Evolutionary conservation across 1,140 invertebrate genomes (phyloP).

Genomic region (Camponotus floridanus): DNA sequence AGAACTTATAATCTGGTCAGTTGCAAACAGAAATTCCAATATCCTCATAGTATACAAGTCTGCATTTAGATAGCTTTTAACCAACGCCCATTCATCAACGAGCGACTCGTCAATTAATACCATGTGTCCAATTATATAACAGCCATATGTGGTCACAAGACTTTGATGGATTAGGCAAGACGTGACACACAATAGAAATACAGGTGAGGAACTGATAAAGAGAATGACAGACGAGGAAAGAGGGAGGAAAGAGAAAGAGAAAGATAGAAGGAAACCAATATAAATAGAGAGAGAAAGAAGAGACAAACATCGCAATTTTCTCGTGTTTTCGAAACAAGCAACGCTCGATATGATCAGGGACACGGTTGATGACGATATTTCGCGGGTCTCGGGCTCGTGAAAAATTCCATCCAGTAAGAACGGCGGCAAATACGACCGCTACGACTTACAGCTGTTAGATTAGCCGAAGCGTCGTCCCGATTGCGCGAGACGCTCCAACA

Average conservation of each 20-base stretch:
- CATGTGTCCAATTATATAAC: slow-evolving; percentile 69
- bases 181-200: slow-evolving; percentile 51
- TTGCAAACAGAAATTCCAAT: background rate
- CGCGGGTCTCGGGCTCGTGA: background rate
- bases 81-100: slow-evolving; percentile 54
- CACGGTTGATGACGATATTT: background rate
- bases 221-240: slow-evolving; percentile 23
- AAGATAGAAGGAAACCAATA: slow-evolving; percentile 1
- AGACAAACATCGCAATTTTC: background rate
- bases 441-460: slow-evolving; percentile 25
- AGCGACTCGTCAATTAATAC: slow-evolving; percentile 61
- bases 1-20: background rate
- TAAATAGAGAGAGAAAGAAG: slow-evolving; percentile 22
- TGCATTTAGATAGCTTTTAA: slow-evolving; percentile 13
- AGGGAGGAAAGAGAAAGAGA: background rate
- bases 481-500: background rate
- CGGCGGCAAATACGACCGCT: slow-evolving; percentile 66
- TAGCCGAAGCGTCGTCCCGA: background rate
- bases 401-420: slow-evolving; percentile 3
- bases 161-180: slow-evolving; percentile 48
- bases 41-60: background rate
- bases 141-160: slow-evolving; percentile 67
- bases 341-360: background rate
- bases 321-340: background rate
- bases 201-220: slow-evolving; percentile 46